Conservation (phyloP, 2,888 invertebrate species). For the Bimastos eiseni region DNA sequence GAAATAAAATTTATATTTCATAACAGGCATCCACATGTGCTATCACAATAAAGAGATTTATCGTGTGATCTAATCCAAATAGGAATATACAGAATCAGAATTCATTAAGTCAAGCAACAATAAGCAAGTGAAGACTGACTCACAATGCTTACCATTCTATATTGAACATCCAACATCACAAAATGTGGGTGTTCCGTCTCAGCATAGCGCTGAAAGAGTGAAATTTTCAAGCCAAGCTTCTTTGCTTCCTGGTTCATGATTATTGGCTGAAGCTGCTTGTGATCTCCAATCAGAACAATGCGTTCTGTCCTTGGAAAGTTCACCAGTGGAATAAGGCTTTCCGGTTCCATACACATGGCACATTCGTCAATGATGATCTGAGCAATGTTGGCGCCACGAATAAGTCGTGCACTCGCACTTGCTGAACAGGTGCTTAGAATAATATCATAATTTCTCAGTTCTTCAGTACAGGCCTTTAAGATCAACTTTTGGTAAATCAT, state of each 20-base stretch:
- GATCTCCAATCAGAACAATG: slow-evolving; percentile 45
- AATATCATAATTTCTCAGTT: slow-evolving; percentile 38
- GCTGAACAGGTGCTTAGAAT: slow-evolving; percentile 42
- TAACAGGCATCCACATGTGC: not conserved
- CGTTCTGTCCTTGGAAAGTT: slow-evolving; percentile 34
- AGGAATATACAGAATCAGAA: not conserved
- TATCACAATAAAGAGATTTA: not conserved
- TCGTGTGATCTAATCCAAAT: not conserved
- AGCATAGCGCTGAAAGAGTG: slow-evolving; percentile 50
- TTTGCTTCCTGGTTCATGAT: slow-evolving; percentile 48
- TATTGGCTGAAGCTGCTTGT: slow-evolving; percentile 56
- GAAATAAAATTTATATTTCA: not conserved
- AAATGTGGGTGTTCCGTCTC: slow-evolving; percentile 36
- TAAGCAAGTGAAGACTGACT: not conserved
- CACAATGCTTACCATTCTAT: slow-evolving; percentile 48
- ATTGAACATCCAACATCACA: slow-evolving; percentile 49
- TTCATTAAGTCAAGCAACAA: not conserved
- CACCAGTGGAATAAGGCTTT: slow-evolving; percentile 57
- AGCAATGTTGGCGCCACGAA: slow-evolving; percentile 30
- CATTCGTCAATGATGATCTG: slow-evolving; percentile 58
- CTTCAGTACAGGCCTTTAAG: slow-evolving; percentile 33
- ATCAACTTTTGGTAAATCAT: slow-evolving; percentile 36
- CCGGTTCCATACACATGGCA: slow-evolving; percentile 55
- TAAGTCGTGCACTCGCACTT: slow-evolving; percentile 33
- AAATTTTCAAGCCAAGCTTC: slow-evolving; percentile 48